Evolutionary conservation across 1,140 invertebrate species (phyloP), one percentile per base, ranked within the genome.

Genomic region (Drosophila quadrilineata): DNA sequence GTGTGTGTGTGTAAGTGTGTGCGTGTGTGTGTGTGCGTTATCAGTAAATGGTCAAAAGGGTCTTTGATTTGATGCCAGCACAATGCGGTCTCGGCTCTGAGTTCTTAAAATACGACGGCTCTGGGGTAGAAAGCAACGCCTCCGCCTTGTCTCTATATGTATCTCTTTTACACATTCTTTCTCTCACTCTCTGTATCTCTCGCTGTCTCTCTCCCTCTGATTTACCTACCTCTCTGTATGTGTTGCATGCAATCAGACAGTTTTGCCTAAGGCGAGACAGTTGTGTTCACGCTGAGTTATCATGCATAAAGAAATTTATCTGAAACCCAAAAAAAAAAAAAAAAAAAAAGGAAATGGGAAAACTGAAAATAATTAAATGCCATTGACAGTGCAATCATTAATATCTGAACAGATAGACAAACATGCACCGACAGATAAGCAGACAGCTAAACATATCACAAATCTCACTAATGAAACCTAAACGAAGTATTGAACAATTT

Each of bases 11-110:
- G 28, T 14, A 5, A 9, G 29, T 2, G 4, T 26, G 12, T 57
- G 22, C 60, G 48, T 62, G 57, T 36, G 41, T 76, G 31, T 54
- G 22, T 67, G 49, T 71, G 31, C 52, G 75, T 85, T 85, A 84
- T 84, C 79, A 74, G 79, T 59, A 75, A 56, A 71, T 54, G 75
- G 68, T 71, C 64, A 59, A 58, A 77, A 84, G 70, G 79, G 60
- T 57, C 79, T 85, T 71, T 71, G 77, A 77, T 84, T 82, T 43
- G 33, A 41, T 57, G 68, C 33, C 49, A 57, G 43, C 58, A 56
- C 72, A 54, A 58, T 65, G 73, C 53, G 12, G 36, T 50, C 57
- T 52, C 50, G 65, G 52, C 52, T 33, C 17, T 68, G 29, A 14
- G 46, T 12, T 35, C 28, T 31, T n/a, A n/a, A n/a, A n/a, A n/a